Base-by-base conservation (phyloP, 2,888 invertebrate species). In the Cataglyphis livida region DNA sequence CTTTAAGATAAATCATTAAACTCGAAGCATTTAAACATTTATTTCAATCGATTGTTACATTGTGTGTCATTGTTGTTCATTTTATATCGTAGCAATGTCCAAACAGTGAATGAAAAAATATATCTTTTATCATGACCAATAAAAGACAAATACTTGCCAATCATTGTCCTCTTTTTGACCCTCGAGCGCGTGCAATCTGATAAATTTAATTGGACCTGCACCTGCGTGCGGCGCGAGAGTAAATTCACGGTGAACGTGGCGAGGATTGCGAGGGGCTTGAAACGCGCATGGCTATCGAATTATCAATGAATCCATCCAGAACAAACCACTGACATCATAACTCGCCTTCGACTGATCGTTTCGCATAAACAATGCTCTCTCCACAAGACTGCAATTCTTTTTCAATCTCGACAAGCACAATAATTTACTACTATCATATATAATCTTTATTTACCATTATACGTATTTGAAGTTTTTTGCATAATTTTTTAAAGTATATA, bases 311-410 rank as follows among this genome's bases (percentile, higher is more conserved):
- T 70, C 87, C 65, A 75, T 70, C 74, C 78, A 78, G 86, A 86
- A 89, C 85, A 85, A 88, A 76, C 83, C 85, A 79, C 83, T 85
- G 91, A 88, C 90, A 88, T 89, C 86, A 87, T 90, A 88, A 90
- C 87, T 88, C 84, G 81, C 84, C 79, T 48, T 62, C 74, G 71
- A 81, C 75, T 86, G 88, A 85, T 85, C 87, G 75, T 91, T 87
- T 88, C 89, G 84, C 87, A 90, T 91, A 91, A 91, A 90, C 90
- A 90, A 88, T 83, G 61, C 84, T 61, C 84, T 76, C 38, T 54
- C 84, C 84, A 87, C 87, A 87, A 70, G 82, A 83, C 82, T 75
- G 82, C 28, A 75, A 51, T 84, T 84, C 90, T 65, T 82, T 85
- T 89, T 85, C 85, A 70, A 78, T 73, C 44, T 79, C 79, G 66